These are phyloP conservation scores for Microtus montanus DNA, from an alignment of 2,113 vertebrate genomes.

Conservation along the genomic window DNA sequence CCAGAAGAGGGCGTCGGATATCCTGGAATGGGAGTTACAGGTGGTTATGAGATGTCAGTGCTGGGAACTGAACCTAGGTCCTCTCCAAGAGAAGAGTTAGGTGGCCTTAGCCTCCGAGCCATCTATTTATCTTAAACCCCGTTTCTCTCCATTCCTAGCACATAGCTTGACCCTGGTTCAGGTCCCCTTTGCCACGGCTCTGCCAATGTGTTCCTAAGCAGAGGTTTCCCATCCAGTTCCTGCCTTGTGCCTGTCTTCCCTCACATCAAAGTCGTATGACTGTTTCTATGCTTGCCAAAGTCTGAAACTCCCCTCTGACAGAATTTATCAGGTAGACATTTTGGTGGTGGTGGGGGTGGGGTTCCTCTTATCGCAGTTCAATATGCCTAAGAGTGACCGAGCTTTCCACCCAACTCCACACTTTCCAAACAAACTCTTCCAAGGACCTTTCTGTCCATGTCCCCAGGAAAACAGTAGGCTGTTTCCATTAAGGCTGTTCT, in stretches of 20 bases:
- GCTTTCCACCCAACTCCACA: background rate
- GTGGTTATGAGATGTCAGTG: background rate
- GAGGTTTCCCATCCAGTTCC: background rate
- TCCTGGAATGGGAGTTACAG: background rate
- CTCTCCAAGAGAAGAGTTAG: background rate
- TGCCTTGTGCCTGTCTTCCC: background rate
- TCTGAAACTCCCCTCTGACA: background rate
- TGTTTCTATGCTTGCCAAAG: background rate
- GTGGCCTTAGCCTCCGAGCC: background rate
- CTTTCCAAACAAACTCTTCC: background rate
- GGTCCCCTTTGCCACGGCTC: background rate
- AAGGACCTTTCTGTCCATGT: background rate
- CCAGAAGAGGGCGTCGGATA: background rate
- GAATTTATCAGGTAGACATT: background rate
- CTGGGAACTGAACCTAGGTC: background rate
- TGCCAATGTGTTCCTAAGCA: background rate
- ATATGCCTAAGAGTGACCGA: background rate
- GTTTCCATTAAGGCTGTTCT: background rate
- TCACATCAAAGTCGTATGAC: background rate
- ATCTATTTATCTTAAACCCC: background rate
- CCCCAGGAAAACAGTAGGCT: background rate
- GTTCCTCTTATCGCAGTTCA: background rate
- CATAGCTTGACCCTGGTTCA: background rate
- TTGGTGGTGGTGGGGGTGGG: background rate
- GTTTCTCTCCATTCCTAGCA: background rate